Evolutionary conservation across 2,797 vertebrate genomes (phyloP).

Genomic region (Octomys mimax): DNA sequence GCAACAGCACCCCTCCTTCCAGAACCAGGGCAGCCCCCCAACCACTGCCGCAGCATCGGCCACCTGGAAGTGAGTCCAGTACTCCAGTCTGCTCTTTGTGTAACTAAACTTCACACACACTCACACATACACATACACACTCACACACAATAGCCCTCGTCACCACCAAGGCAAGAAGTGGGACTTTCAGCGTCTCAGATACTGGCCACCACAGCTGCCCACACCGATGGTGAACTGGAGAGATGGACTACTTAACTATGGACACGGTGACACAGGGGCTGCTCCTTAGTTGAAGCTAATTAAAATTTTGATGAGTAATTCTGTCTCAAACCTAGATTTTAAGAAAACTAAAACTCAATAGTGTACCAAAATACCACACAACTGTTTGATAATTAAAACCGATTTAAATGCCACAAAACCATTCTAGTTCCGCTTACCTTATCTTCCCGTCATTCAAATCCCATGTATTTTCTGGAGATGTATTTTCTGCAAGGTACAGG

Average conservation of each 20-base stretch:
- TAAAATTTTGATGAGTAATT: slow-evolving; percentile 35
- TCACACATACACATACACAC: background rate
- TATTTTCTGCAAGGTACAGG: background rate
- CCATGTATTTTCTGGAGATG: background rate
- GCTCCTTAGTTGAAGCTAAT: background rate
- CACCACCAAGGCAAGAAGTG: background rate
- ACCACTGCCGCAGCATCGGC: accelerated
- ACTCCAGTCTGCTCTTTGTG: background rate
- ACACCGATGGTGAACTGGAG: background rate
- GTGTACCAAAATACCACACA: background rate
- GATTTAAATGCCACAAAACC: slow-evolving; percentile 27
- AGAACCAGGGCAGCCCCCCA: background rate
- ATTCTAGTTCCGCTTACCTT: background rate
- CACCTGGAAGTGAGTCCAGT: background rate
- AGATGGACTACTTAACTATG: background rate
- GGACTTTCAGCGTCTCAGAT: background rate
- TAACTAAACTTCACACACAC: background rate
- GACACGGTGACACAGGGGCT: background rate
- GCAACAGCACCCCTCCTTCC: background rate
- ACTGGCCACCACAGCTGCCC: background rate
- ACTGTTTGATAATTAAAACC: slow-evolving; percentile 41
- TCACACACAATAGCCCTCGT: accelerated
- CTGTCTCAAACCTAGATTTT: background rate
- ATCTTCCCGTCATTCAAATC: background rate
- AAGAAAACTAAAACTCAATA: slow-evolving; percentile 14